A percentile compares a stretch with the other conserved stretches of the same genome.
Conservation (phyloP, 2,888 invertebrate species). For the Lampropteryx suffumata region DNA sequence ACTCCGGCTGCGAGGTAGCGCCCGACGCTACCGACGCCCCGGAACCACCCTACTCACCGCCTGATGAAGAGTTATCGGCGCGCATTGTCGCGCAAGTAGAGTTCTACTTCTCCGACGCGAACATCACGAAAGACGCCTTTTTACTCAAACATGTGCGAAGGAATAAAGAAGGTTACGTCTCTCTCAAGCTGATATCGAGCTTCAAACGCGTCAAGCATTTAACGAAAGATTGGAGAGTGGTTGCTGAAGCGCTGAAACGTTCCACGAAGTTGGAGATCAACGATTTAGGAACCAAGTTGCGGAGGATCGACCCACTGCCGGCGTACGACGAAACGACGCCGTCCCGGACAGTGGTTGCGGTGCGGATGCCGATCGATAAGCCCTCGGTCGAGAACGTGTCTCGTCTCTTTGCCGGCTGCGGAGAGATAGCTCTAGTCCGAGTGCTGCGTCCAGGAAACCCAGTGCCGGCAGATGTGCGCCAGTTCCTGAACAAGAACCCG, state of each 20-base stretch:
- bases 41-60: constrained; percentile 86
- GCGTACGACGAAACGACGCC: constrained; percentile 96
- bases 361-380: constrained; percentile 92
- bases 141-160: constrained; percentile 96
- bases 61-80: constrained; percentile 89
- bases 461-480: constrained; percentile 94
- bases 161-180: constrained; percentile 98
- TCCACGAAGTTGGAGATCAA: constrained; percentile 94
- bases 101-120: constrained; percentile 97
- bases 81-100: constrained; percentile 95
- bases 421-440: constrained; percentile 94
- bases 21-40: constrained; percentile 74
- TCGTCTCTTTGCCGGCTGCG: constrained; percentile 93
- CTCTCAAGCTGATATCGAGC: constrained; percentile 96
- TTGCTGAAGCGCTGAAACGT: constrained; percentile 91
- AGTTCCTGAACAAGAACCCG: constrained; percentile 95
- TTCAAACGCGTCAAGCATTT: constrained; percentile 97
- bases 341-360: constrained; percentile 94
- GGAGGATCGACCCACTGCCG: constrained; percentile 92
- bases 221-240: constrained; percentile 96
- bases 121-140: constrained; percentile 97
- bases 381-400: constrained; percentile 96
- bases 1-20: constrained; percentile 87
- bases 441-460: constrained; percentile 95
- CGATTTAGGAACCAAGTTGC: constrained; percentile 94